These are phyloP conservation scores for Halcyon senegalensis DNA, from an alignment of 2,113 vertebrate genomes.

Conservation along the genomic window DNA sequence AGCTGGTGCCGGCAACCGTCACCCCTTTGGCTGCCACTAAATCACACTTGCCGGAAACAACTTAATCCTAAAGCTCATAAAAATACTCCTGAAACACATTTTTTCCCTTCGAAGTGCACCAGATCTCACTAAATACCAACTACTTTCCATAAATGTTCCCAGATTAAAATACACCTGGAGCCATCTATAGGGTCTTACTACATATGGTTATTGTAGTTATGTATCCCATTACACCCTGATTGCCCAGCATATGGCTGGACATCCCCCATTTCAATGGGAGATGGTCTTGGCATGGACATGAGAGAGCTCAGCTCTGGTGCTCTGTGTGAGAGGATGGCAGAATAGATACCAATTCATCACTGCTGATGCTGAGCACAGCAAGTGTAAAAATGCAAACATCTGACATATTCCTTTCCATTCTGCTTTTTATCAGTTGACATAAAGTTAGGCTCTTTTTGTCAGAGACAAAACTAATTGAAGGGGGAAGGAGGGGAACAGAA, in stretches of 20 bases:
- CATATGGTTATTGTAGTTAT: accelerated
- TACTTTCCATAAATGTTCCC: slow-evolving; percentile 7
- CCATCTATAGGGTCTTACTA: background rate
- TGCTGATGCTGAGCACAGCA: background rate
- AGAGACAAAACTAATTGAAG: background rate
- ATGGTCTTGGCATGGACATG: accelerated
- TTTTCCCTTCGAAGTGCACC: background rate
- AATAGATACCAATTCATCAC: background rate
- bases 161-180: background rate
- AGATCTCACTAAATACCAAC: background rate
- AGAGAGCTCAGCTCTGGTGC: background rate
- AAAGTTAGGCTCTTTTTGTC: background rate
- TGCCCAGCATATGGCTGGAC: background rate
- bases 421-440: slow-evolving; percentile 34
- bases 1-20: background rate
- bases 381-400: background rate
- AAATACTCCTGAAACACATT: slow-evolving; percentile 1
- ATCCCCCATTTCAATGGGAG: background rate
- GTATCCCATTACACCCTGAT: background rate
- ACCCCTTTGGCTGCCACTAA: background rate
- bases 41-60: background rate
- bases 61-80: slow-evolving; percentile 19
- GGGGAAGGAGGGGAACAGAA: accelerated
- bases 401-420: slow-evolving; percentile 29
- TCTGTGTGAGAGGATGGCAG: background rate